Conservation (phyloP, 1,140 invertebrate species). For the Listronotus bonariensis region DNA sequence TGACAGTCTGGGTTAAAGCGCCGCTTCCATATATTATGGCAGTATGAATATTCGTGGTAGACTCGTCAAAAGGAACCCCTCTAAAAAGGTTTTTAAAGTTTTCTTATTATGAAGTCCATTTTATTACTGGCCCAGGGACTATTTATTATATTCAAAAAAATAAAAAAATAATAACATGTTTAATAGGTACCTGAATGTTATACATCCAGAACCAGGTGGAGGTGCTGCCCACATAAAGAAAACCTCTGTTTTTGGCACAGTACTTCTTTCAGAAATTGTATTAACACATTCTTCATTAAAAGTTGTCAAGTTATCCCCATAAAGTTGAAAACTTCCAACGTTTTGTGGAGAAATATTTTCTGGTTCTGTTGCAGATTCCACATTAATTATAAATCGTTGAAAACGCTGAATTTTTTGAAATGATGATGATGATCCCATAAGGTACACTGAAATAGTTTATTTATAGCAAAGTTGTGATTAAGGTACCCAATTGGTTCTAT, state of each 20-base stretch:
- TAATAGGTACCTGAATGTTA: slow-evolving; percentile 68
- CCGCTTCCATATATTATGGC: too few species aligned
- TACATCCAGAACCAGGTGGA: slow-evolving; percentile 79
- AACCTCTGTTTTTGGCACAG: slow-evolving; percentile 82
- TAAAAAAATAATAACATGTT: too few species aligned
- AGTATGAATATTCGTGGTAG: too few species aligned
- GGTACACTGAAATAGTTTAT: slow-evolving; percentile 63
- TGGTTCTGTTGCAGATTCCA: slow-evolving; percentile 66
- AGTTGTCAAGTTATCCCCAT: slow-evolving; percentile 74
- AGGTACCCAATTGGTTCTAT: too few species aligned
- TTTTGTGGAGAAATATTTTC: slow-evolving; percentile 60
- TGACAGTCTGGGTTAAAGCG: too few species aligned
- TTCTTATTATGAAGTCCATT: too few species aligned
- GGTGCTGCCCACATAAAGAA: slow-evolving; percentile 92
- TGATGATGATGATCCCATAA: slow-evolving; percentile 74
- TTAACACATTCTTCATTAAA: slow-evolving; percentile 88
- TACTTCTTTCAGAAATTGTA: slow-evolving; percentile 78
- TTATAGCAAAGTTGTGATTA: too few species aligned
- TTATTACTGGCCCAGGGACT: too few species aligned
- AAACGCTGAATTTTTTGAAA: slow-evolving; percentile 70
- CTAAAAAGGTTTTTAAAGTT: too few species aligned
- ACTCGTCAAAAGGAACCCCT: too few species aligned
- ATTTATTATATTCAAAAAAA: too few species aligned
- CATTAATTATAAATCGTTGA: slow-evolving; percentile 79
- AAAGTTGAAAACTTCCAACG: slow-evolving; percentile 80